Evolutionary conservation across 2,797 vertebrate genomes (phyloP), one percentile per base, ranked within the genome.

Genomic region (Emydoidea blandingii): DNA sequence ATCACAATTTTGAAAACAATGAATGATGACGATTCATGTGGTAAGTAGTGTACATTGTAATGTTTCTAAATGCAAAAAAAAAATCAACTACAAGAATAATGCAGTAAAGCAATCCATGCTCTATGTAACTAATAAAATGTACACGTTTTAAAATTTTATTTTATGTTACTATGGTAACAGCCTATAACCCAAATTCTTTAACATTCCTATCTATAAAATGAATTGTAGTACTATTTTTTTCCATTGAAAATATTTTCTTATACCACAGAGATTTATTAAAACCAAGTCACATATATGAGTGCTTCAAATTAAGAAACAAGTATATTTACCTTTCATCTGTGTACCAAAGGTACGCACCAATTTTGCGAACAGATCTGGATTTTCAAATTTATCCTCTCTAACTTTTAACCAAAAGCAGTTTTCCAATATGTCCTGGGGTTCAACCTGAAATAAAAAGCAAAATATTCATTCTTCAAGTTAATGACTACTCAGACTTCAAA

Each of bases 321-420:
- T 79, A 87, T 86, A 86, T 1, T 96, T 99, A 99, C 99, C 99
- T 99, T 99, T 99, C 90, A 98, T 98, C 96, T 99, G 99, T 25
- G 99, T 99, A 86, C 99, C 99, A 98, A 99, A 99, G 96, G 97
- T 98, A 96, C 99, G 97, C 8, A 98, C 98, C 98, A 99, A 97
- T 97, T 99, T 99, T 93, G 98, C 98, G 98, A 99, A 99, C 84
- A 99, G 98, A 98, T 99, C 99, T 8, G 99, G 98, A 97, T 98
- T 98, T 98, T 99, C 99, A 97, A 99, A 99, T 97, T 99, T 99
- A 79, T 99, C 99, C 98, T 99, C 99, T 97, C 99, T 99, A 97
- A 99, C 99, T 98, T 99, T 99, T 97, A 99, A 98, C 99, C 99
- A 99, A 98, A 99, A 99, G 98, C 99, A 99, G 98, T 99, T 99